A percentile compares a stretch with the other conserved stretches of the same genome.
phyloP scores from a whole-genome alignment of 2,113 vertebrate genomes.

The Pimephales promelas region DNA sequence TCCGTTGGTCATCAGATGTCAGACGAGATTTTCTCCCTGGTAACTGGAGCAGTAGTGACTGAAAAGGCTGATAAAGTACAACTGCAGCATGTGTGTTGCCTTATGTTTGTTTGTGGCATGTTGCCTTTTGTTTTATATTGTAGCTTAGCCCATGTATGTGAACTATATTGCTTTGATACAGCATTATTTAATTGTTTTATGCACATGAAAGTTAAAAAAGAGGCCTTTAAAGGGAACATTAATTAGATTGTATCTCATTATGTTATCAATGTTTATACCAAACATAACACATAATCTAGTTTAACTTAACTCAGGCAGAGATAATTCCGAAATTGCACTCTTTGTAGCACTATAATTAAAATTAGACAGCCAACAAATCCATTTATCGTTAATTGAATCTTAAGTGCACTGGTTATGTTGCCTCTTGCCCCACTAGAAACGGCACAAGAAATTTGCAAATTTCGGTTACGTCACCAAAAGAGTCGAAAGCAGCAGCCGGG shows the following conservation, averaged over 20 bases:
- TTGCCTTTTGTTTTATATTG: neutral
- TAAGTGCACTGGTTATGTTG: slow-evolving; percentile 26
- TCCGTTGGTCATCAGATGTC: neutral
- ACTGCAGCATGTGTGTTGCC: neutral
- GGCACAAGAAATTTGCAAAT: neutral
- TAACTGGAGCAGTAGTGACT: neutral
- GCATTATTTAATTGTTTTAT: neutral
- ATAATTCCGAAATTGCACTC: slow-evolving; percentile 15
- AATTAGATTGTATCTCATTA: slow-evolving; percentile 22
- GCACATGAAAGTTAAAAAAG: neutral
- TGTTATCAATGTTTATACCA: slow-evolving; percentile 23
- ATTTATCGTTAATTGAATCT: slow-evolving; percentile 44
- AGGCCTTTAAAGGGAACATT: neutral
- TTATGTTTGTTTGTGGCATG: neutral
- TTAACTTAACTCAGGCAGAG: neutral
- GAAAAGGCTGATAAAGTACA: neutral
- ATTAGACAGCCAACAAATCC: slow-evolving; percentile 25
- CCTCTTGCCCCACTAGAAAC: slow-evolving; percentile 1
- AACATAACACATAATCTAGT: slow-evolving; percentile 18
- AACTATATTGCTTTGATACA: neutral
- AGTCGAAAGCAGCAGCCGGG: neutral
- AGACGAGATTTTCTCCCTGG: slow-evolving; percentile 2
- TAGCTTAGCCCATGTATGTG: neutral
- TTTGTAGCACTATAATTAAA: slow-evolving; percentile 32
- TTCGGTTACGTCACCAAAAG: neutral